phyloP scores from a whole-genome alignment of 1,140 invertebrate species.

The Ips nitidus region DNA sequence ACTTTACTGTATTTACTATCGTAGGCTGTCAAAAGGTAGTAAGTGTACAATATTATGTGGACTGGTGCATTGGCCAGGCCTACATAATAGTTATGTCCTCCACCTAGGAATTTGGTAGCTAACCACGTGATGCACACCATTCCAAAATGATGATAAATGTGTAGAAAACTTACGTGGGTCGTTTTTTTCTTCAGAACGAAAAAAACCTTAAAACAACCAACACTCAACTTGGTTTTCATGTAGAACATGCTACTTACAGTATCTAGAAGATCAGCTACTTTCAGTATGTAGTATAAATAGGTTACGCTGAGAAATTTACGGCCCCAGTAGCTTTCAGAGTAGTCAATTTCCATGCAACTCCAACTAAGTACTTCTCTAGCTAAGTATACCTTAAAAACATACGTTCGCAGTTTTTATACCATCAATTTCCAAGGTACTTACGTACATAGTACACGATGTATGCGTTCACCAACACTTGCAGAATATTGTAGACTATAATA shows the following conservation, averaged over 20 bases:
- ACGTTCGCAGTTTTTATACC: no score
- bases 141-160: constrained; percentile 84
- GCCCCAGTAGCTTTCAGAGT: constrained; percentile 63
- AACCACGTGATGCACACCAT: constrained; percentile 69
- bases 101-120: constrained; percentile 65
- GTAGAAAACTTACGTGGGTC: constrained; percentile 80
- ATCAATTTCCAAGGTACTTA: not conserved
- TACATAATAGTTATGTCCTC: constrained; percentile 62
- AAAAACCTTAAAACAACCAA: constrained; percentile 64
- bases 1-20: constrained; percentile 63
- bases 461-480: constrained; percentile 73
- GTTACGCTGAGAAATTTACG: constrained; percentile 58
- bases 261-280: constrained; percentile 69
- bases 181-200: constrained; percentile 86
- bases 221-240: not conserved
- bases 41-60: constrained; percentile 80
- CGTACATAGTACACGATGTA: constrained; percentile 73
- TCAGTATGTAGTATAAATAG: constrained; percentile 67
- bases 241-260: constrained; percentile 55
- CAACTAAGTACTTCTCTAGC: constrained; percentile 19
- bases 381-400: constrained; percentile 8
- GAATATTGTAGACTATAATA: constrained; percentile 79
- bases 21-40: constrained; percentile 70
- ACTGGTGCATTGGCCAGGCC: constrained; percentile 72
- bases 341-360: constrained; percentile 72